Conservation (phyloP, 2,113 vertebrate species). For the Nothoprocta pentlandii region DNA sequence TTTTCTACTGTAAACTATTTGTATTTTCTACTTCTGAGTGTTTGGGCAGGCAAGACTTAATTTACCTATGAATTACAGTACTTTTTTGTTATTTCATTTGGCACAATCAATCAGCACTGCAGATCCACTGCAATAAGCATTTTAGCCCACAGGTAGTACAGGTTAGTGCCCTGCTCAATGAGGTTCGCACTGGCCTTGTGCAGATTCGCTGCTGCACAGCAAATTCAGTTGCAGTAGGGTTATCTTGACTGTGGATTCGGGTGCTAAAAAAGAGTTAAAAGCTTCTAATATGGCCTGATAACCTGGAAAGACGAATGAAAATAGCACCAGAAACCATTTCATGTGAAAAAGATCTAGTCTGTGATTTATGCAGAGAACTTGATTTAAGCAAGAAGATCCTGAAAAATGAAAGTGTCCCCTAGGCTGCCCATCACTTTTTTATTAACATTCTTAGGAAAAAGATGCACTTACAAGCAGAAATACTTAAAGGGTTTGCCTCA, state of each 20-base stretch:
- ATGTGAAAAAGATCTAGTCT: background rate
- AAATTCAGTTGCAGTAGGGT: background rate
- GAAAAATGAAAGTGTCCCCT: background rate
- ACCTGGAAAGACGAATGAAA: background rate
- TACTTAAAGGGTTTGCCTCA: background rate
- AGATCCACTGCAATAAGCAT: background rate
- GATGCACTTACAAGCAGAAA: background rate
- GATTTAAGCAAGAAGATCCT: background rate
- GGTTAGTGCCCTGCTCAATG: background rate
- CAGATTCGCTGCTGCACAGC: background rate
- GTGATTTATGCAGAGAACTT: background rate
- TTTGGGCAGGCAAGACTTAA: background rate
- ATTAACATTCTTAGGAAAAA: background rate
- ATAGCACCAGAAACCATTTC: background rate
- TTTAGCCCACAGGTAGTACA: background rate
- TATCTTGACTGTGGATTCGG: background rate
- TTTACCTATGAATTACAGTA: background rate
- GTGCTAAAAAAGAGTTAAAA: background rate
- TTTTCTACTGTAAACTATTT: background rate
- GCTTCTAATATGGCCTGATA: background rate
- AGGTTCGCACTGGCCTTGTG: accelerated
- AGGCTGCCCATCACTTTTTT: background rate
- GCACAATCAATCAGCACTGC: background rate
- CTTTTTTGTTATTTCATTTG: background rate
- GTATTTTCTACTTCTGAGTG: background rate